Percentiles rank a stretch among this genome's conserved stretches.
Conservation (phyloP, 2,113 vertebrate genomes). For the Sula dactylatra region DNA sequence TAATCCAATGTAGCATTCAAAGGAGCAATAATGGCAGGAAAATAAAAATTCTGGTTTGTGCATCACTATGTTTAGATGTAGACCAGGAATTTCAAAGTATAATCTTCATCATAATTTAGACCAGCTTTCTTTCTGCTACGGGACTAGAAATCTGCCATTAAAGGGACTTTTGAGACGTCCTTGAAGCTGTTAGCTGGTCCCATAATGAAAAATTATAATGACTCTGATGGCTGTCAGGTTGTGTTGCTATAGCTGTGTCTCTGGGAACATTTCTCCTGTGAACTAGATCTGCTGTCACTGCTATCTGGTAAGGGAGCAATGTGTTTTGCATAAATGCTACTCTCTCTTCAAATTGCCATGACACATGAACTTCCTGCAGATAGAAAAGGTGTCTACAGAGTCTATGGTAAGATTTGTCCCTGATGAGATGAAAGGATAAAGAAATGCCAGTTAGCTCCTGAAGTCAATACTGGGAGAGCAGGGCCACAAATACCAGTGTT, state of each 20-base stretch:
- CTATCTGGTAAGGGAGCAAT: neutral
- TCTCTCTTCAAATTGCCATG: neutral
- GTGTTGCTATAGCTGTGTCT: neutral
- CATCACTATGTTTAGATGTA: neutral
- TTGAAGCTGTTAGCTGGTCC: neutral
- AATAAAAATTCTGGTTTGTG: neutral
- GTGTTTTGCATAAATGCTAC: neutral
- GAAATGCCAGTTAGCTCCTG: neutral
- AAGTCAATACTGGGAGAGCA: neutral
- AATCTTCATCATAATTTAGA: neutral
- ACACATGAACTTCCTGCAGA: neutral
- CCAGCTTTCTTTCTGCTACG: neutral
- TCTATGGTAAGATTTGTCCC: neutral
- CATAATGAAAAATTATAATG: neutral
- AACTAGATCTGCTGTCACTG: neutral
- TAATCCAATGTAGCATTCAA: neutral
- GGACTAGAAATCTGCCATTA: neutral
- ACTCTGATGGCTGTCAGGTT: neutral
- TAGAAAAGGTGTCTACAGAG: neutral
- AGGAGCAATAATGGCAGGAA: neutral
- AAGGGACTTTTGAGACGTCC: neutral
- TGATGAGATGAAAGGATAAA: neutral
- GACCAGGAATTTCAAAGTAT: neutral
- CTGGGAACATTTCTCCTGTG: neutral
- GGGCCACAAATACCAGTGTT: neutral